Evolutionary conservation across 2,113 vertebrate genomes (phyloP), one percentile per base, ranked within the genome.

Genomic region (Centrocercus urophasianus): DNA sequence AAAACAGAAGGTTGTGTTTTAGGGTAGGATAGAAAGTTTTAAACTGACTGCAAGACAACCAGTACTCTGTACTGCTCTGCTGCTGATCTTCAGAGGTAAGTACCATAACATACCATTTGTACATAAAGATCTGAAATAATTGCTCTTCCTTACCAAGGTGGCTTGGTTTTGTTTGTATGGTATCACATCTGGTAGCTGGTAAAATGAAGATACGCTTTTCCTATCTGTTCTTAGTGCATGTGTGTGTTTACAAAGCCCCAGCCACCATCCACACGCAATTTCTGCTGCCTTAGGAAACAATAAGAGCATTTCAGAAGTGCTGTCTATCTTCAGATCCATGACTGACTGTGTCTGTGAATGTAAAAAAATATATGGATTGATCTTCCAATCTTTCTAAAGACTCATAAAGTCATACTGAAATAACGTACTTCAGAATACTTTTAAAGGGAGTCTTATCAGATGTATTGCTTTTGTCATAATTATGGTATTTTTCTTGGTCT

Each of bases 81-180:
- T 61, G 61, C 67, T 86, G 42, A 42, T 59, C 66, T 94, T 91
- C 80, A 71, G 91, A 98, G 97, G 98, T 98, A 98, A 98, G 96
- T 90, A 90, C 61, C 88, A 67, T 54, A 66, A 76, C 56, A 65
- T 38, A 36, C 5, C 47, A 9, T 4, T 1, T 3, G 6, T 63
- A 4, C 73, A 66, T 30, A 71, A 73, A 71, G 8, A 17, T 71
- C 70, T 17, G 60, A 67, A 73, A 74, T 21, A 30, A 7, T 72
- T 94, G 45, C 13, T 63, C 34, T 85, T 80, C 40, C 36, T 83
- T 85, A 25, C 36, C 57, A 19, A 69, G 81, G 59, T 32, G 43
- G 11, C 34, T 89, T 2, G 0, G n/a, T 59, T 84, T 50, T 90
- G 30, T 82, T 45, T 71, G 52, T 57, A 52, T 82, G 61, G 34